phyloP scores from a whole-genome alignment of 1,140 invertebrate species.

The Periplaneta americana region DNA sequence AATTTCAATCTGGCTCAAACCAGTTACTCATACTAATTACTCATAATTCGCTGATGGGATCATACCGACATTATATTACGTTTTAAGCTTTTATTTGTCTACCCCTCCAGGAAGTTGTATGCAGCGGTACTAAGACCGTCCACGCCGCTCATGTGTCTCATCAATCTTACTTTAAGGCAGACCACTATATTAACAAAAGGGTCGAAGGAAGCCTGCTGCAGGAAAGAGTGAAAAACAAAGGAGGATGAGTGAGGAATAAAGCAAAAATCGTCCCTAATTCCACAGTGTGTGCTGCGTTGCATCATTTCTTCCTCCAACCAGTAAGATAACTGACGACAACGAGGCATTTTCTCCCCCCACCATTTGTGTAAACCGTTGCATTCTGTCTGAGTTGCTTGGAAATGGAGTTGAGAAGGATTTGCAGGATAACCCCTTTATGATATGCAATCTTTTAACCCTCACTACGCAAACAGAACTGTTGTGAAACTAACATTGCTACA shows the following conservation, averaged over 20 bases:
- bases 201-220: not conserved
- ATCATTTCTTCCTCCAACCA: not conserved
- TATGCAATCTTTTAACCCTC: no score
- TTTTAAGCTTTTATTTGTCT: not conserved
- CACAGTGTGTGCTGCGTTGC: not conserved
- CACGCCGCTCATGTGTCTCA: not conserved
- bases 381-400: no score
- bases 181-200: not conserved
- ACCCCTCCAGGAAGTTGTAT: not conserved
- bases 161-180: not conserved
- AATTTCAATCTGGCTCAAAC: no score
- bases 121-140: not conserved
- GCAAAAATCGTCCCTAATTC: not conserved
- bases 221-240: not conserved
- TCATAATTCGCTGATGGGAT: no score
- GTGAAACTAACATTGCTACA: no score
- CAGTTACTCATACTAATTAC: no score
- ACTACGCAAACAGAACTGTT: no score
- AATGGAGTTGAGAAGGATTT: no score
- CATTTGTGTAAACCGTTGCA: no score
- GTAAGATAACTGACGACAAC: not conserved
- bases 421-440: no score
- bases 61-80: no score
- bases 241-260: fast-evolving
- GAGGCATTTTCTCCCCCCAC: no score